A percentile compares a stretch with the other conserved stretches of the same genome.
These are phyloP conservation scores for Gymnothorax javanicus DNA, from an alignment of 2,797 vertebrate species.

Conservation along the genomic window DNA sequence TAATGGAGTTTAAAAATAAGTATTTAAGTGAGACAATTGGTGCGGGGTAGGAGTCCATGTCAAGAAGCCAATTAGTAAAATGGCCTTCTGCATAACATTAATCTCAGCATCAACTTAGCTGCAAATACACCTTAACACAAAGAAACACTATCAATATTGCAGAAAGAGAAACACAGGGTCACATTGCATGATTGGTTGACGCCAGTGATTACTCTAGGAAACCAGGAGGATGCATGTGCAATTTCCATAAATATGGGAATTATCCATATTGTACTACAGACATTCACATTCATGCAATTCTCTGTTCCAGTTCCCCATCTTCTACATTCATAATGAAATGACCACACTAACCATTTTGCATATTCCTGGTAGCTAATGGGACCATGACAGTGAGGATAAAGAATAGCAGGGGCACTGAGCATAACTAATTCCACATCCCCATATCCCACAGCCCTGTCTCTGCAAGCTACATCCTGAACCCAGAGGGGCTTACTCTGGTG, in stretches of 20 bases:
- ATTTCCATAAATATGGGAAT: neutral
- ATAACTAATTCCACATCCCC: neutral
- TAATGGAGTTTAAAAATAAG: neutral
- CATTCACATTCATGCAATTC: neutral
- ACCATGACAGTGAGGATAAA: neutral
- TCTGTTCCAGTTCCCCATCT: neutral
- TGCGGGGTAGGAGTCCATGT: neutral
- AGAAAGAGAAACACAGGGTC: neutral
- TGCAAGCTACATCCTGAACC: neutral
- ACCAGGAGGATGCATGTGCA: neutral
- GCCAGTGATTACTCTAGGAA: neutral
- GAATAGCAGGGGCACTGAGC: neutral
- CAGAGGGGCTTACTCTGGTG: conserved; percentile 81
- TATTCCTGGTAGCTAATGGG: neutral
- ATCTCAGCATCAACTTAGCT: neutral
- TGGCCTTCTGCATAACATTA: neutral
- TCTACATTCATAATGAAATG: neutral
- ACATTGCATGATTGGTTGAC: neutral
- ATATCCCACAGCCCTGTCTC: neutral
- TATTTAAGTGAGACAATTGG: neutral
- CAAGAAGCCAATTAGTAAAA: neutral
- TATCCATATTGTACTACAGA: too few relatives aligned
- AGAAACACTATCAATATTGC: too few relatives aligned
- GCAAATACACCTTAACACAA: neutral
- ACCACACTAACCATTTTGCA: neutral